Base-by-base conservation (phyloP, 2,797 vertebrate species). In the Hozukius guyotensis region DNA sequence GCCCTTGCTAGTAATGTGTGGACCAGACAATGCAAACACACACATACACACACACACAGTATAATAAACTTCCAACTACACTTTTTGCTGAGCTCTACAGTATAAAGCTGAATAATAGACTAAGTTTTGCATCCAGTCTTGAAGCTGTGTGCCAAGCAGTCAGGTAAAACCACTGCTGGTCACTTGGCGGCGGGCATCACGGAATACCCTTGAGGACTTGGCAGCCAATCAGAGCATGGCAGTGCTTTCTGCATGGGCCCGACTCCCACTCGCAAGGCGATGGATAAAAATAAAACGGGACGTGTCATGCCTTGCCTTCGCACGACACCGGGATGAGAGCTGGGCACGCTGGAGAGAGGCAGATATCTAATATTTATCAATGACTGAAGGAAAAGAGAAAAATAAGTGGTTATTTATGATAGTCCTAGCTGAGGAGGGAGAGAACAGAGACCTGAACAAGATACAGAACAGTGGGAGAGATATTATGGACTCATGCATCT, bases 251-350 rank as follows among this genome's bases (percentile, higher is more conserved):
- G 75, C 77, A 70, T 77, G 74, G 86, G 73, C 86, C 75, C 18
- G 22, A 72, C 73, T 89, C 73, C 84, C 78, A 49, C 90, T 93
- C 62, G 76, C 80, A 80, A 83, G 79, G 86, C 87, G 86, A 82
- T 8, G 72, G 91, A 91, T 94, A 95, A 94, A 95, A 95, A 96
- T 95, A 95, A 93, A 90, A 75, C 71, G 1, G 66, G 49, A 79
- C 55, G 27, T 80, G 85, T 87, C 87, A 87, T 84, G 81, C 84
- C 67, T 80, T 31, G 77, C 80, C 87, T 92, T 91, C 16, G 78
- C 91, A 94, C 71, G 59, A 83, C 87, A 92, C 70, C 36, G 25
- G 31, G 77, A 88, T 69, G 76, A 62, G 74, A 88, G 89, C 77
- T 62, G 12, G 12, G 80, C 64, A 62, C 31, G 24, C 59, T 9